Evolutionary conservation across 2,888 invertebrate genomes (phyloP).

Genomic region (Lycia hirtaria): DNA sequence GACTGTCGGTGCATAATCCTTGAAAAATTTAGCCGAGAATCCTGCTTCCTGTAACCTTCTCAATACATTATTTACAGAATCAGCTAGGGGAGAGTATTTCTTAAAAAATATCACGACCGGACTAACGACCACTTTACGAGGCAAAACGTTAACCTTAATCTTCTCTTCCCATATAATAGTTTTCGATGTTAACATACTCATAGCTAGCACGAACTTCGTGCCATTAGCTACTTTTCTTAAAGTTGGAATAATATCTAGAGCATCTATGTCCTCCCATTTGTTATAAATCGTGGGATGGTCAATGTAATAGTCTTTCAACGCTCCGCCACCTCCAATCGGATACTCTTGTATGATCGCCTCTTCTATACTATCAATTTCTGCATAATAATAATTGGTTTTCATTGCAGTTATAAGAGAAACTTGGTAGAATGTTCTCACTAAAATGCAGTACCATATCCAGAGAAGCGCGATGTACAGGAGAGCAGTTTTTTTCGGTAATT

Average conservation of each 20-base stretch:
- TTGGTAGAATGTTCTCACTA: slow-evolving; percentile 73
- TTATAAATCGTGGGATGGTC: slow-evolving; percentile 59
- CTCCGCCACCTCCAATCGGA: slow-evolving; percentile 63
- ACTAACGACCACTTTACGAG: slow-evolving; percentile 54
- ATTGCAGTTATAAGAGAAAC: slow-evolving; percentile 67
- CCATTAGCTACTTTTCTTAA: slow-evolving; percentile 58
- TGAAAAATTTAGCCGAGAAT: slow-evolving; percentile 50
- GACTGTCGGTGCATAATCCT: slow-evolving; percentile 40
- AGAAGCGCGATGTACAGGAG: slow-evolving; percentile 55
- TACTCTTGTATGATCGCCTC: slow-evolving; percentile 62
- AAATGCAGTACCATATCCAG: slow-evolving; percentile 71
- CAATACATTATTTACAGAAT: slow-evolving; percentile 57
- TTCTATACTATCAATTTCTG: slow-evolving; percentile 59
- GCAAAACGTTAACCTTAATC: slow-evolving; percentile 56
- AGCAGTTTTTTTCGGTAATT: slow-evolving; percentile 57
- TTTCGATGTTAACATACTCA: slow-evolving; percentile 53
- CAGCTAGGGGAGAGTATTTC: slow-evolving; percentile 64
- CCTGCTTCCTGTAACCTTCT: slow-evolving; percentile 61
- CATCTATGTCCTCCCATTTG: slow-evolving; percentile 57
- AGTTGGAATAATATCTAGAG: slow-evolving; percentile 50
- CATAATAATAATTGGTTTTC: slow-evolving; percentile 60
- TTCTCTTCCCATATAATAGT: slow-evolving; percentile 49
- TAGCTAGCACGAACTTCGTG: slow-evolving; percentile 62
- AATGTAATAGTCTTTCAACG: slow-evolving; percentile 66
- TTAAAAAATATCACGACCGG: slow-evolving; percentile 70